Percentiles rank a stretch among this genome's conserved stretches.
phyloP scores from a whole-genome alignment of 1,140 invertebrate species.

The Trichoplusia ni region DNA sequence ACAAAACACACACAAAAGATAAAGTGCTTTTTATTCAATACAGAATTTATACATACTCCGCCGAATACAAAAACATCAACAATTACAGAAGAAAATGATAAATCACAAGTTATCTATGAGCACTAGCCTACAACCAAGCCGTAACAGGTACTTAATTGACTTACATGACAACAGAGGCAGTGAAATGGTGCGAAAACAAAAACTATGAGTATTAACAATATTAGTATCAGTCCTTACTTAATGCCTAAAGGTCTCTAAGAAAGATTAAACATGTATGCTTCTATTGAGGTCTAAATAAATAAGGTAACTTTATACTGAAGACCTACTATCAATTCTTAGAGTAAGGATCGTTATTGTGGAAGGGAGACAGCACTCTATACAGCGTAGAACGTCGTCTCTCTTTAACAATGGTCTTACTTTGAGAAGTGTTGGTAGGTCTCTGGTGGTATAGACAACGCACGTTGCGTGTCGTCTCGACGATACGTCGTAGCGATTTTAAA shows the following conservation, averaged over 20 bases:
- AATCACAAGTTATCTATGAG: slow-evolving; percentile 28
- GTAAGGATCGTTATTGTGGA: no score
- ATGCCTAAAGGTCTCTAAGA: slow-evolving; percentile 49
- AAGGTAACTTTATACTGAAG: slow-evolving; percentile 47
- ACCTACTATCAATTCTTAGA: not conserved
- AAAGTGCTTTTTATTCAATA: slow-evolving; percentile 74
- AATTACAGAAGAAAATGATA: slow-evolving; percentile 54
- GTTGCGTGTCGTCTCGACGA: no score
- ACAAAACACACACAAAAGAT: slow-evolving; percentile 60
- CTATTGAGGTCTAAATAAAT: slow-evolving; percentile 62
- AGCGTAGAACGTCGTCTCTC: no score
- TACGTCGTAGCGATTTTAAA: no score
- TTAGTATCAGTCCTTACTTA: slow-evolving; percentile 75
- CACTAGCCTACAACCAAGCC: slow-evolving; percentile 25
- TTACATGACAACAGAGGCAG: slow-evolving; percentile 26
- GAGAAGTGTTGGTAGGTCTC: no score
- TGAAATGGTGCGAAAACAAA: slow-evolving; percentile 33
- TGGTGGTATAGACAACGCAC: no score
- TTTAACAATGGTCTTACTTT: no score
- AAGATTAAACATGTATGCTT: slow-evolving; percentile 25
- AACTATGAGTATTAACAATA: slow-evolving; percentile 54
- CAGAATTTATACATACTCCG: slow-evolving; percentile 71
- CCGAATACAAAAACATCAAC: slow-evolving; percentile 72
- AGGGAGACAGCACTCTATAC: no score
- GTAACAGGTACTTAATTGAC: slow-evolving; percentile 31